phyloP scores from a whole-genome alignment of 2,113 vertebrate genomes.

The Zapus hudsonius region DNA sequence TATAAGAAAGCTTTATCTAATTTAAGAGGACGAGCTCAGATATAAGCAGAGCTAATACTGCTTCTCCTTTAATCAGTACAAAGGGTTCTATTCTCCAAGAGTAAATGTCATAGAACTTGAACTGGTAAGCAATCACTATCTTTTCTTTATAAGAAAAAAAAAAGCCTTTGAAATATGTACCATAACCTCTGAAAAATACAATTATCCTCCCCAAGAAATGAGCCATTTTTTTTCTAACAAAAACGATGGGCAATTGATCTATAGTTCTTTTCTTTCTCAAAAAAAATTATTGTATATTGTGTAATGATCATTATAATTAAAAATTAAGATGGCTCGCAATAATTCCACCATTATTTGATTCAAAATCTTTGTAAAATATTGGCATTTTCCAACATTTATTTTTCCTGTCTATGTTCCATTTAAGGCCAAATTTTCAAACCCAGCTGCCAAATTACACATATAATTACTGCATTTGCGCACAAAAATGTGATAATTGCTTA shows the following conservation, averaged over 20 bases:
- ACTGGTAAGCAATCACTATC: constrained; percentile 77
- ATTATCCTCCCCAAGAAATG: constrained; percentile 71
- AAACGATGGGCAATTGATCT: constrained; percentile 79
- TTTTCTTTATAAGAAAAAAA: constrained; percentile 74
- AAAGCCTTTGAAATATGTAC: constrained; percentile 75
- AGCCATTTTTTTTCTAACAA: constrained; percentile 63
- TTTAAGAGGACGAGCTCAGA: constrained; percentile 71
- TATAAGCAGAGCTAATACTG: constrained; percentile 67
- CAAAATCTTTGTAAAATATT: constrained; percentile 85
- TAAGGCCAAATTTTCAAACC: constrained; percentile 84
- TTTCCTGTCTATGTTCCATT: constrained; percentile 84
- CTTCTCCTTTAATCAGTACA: constrained; percentile 66
- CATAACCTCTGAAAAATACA: constrained; percentile 80
- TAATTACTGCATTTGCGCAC: constrained; percentile 84
- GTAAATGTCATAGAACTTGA: constrained; percentile 73
- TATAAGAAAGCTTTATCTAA: constrained; percentile 72
- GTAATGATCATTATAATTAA: constrained; percentile 84
- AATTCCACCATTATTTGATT: constrained; percentile 84
- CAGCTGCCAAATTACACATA: constrained; percentile 85
- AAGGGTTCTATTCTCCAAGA: constrained; percentile 64
- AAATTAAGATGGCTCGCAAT: constrained; percentile 83
- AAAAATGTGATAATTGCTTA: constrained; percentile 85
- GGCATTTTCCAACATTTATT: constrained; percentile 84
- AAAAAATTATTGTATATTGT: constrained; percentile 81
- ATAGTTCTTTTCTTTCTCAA: constrained; percentile 76